These are phyloP conservation scores for Danio aesculapii DNA, from an alignment of 2,797 vertebrate species.

Conservation along the genomic window DNA sequence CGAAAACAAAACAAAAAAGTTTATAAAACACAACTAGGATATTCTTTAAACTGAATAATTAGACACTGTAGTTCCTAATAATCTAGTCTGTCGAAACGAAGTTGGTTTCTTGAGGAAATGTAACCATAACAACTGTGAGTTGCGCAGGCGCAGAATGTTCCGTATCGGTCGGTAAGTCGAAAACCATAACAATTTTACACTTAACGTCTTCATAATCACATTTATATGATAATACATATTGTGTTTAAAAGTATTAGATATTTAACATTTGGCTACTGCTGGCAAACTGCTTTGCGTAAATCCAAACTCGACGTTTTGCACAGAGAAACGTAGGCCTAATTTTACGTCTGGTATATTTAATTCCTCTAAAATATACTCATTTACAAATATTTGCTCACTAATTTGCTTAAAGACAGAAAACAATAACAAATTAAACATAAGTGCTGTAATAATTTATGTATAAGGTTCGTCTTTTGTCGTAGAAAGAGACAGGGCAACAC, in stretches of 20 bases:
- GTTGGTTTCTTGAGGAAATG: not conserved
- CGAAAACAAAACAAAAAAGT: not conserved
- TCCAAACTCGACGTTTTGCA: not conserved
- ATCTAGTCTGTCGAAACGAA: not conserved
- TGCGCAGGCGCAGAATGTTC: not conserved
- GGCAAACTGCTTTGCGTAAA: not conserved
- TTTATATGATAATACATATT: not conserved
- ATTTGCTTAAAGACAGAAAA: slow-evolving; percentile 47
- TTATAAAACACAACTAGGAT: not conserved
- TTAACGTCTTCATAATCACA: not conserved
- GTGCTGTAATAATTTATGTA: slow-evolving; percentile 66
- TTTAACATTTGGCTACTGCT: not conserved
- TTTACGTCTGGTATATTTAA: not conserved
- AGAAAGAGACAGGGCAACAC: slow-evolving; percentile 62
- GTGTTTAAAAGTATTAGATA: not conserved
- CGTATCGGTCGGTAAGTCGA: not conserved
- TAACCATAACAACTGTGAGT: slow-evolving; percentile 7
- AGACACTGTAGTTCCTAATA: not conserved
- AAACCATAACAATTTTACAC: not conserved
- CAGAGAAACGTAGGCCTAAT: not conserved
- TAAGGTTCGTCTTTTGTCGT: slow-evolving; percentile 63
- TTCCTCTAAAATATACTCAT: not conserved
- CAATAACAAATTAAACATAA: slow-evolving; percentile 62
- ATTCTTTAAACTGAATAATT: not conserved
- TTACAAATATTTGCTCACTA: slow-evolving; percentile 6